phyloP scores from a whole-genome alignment of 2,113 vertebrate genomes.

The Callipepla squamata region DNA sequence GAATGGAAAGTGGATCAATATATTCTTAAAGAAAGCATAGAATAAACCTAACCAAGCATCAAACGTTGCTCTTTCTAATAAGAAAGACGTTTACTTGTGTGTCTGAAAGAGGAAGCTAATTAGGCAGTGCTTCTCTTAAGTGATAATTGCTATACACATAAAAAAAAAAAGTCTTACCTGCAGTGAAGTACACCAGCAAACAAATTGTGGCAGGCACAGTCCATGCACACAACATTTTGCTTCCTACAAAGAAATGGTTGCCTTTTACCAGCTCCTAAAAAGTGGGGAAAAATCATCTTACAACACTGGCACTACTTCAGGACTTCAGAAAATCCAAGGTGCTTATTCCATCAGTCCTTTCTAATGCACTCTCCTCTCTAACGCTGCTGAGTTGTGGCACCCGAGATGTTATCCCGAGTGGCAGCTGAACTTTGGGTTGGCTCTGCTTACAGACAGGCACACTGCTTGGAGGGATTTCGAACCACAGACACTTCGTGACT shows the following conservation, averaged over 20 bases:
- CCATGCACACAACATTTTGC: slow-evolving; percentile 2
- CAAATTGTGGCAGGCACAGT: not conserved
- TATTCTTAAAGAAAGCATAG: not conserved
- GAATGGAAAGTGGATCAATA: too few species aligned
- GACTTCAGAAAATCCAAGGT: fast-evolving
- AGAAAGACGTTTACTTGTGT: not conserved
- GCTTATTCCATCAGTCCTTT: fast-evolving
- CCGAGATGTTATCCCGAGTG: fast-evolving
- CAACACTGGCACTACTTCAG: fast-evolving
- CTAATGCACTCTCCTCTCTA: fast-evolving
- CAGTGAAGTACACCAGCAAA: not conserved
- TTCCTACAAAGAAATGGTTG: not conserved
- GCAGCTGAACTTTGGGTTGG: not conserved
- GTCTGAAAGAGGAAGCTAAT: not conserved
- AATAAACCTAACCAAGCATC: not conserved
- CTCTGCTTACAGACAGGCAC: not conserved
- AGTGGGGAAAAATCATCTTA: fast-evolving
- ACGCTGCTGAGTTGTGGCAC: fast-evolving
- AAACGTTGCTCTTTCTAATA: not conserved
- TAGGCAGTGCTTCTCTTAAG: not conserved
- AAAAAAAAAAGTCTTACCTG: not conserved
- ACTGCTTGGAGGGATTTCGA: not conserved
- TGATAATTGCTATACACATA: fast-evolving
- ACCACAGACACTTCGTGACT: not conserved
- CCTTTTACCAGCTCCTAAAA: not conserved